Conservation (phyloP, 1,140 invertebrate species). For the Macrobrachium nipponense region DNA sequence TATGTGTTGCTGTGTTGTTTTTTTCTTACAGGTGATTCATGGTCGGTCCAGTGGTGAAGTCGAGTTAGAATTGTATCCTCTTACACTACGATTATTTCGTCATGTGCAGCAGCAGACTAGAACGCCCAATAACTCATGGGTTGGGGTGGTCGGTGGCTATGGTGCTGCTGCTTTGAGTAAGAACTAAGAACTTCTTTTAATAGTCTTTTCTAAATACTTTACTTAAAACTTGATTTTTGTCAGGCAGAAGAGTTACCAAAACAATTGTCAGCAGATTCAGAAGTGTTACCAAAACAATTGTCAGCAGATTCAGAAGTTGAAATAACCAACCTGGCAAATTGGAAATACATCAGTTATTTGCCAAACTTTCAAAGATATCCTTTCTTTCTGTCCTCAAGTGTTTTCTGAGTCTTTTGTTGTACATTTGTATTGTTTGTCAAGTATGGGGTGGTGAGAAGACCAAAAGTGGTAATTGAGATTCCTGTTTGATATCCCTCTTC, state of each 20-base stretch:
- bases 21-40: slow-evolving; percentile 67
- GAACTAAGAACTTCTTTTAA: slow-evolving; percentile 66
- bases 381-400: no score
- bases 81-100: slow-evolving; percentile 79
- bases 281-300: no score
- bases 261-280: background rate
- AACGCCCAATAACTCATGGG: slow-evolving; percentile 69
- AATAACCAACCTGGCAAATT: background rate
- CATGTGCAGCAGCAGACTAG: slow-evolving; percentile 74
- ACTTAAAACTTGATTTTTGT: background rate
- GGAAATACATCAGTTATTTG: no score
- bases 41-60: slow-evolving; percentile 70
- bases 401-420: no score
- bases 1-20: background rate
- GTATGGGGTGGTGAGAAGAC: no score
- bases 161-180: slow-evolving; percentile 77
- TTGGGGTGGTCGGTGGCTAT: slow-evolving; percentile 76
- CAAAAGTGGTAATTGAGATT: no score
- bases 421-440: no score
- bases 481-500: no score
- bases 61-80: slow-evolving; percentile 85
- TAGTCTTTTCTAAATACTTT: background rate
- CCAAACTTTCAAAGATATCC: no score
- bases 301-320: background rate
- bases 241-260: no score